Percentiles rank a stretch among this genome's conserved stretches.
Conservation (phyloP, 2,888 invertebrate species). For the Leptopilina syphax region DNA sequence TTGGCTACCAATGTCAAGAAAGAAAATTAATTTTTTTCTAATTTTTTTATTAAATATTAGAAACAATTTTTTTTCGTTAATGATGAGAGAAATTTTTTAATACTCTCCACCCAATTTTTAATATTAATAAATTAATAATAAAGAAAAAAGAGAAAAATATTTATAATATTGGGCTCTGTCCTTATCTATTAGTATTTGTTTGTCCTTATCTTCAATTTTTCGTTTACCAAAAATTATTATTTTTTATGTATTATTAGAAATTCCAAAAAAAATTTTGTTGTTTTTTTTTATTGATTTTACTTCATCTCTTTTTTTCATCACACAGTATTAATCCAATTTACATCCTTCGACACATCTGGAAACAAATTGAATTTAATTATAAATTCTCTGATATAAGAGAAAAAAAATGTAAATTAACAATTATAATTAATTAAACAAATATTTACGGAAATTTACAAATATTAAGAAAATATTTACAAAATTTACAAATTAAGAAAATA, state of each 20-base stretch:
- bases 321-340: not conserved
- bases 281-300: not conserved
- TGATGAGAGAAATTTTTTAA: conserved; percentile 34
- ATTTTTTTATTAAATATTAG: not conserved
- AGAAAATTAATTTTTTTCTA: not conserved
- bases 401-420: not conserved
- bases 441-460: not conserved
- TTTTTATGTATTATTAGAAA: no score
- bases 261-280: not conserved
- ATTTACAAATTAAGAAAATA: no score
- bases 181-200: conserved; percentile 16
- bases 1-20: conserved; percentile 15
- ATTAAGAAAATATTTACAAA: no score
- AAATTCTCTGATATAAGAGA: not conserved
- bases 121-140: no score
- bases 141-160: not conserved
- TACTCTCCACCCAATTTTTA: conserved; percentile 61
- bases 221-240: not conserved
- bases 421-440: not conserved
- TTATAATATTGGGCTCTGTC: conserved; percentile 30
- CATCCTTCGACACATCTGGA: conserved; percentile 27
- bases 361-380: not conserved
- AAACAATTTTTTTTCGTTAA: not conserved
- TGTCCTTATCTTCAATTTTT: not conserved
- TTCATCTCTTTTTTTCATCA: not conserved